A percentile compares a stretch with the other conserved stretches of the same genome.
Evolutionary conservation across 1,140 invertebrate genomes (phyloP).

Genomic region (Metaphire vulgaris): DNA sequence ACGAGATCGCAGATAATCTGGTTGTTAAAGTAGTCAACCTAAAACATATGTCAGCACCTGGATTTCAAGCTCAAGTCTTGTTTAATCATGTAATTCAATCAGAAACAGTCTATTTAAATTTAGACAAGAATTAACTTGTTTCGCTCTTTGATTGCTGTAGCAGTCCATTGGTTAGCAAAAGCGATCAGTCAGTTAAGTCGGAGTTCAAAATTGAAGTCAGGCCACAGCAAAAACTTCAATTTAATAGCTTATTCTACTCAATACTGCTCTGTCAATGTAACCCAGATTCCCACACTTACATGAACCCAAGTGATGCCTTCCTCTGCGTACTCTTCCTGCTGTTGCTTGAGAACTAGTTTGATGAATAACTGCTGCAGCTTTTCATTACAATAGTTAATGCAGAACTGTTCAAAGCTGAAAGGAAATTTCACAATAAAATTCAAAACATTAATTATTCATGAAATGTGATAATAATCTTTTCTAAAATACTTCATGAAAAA

Average conservation of each 20-base stretch:
- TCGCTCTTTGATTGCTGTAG: neutral
- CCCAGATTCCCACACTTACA: no score
- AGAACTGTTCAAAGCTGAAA: constrained; percentile 83
- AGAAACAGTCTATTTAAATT: neutral
- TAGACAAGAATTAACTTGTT: neutral
- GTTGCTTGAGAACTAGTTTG: constrained; percentile 87
- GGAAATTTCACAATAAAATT: no score
- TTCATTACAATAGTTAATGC: constrained; percentile 96
- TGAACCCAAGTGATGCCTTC: constrained; percentile 85
- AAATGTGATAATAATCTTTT: no score
- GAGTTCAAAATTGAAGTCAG: no score
- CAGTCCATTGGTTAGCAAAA: neutral
- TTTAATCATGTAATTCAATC: neutral
- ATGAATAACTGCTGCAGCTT: constrained; percentile 94
- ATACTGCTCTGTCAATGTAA: constrained; percentile 10
- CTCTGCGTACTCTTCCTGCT: constrained; percentile 86
- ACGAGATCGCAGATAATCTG: constrained; percentile 80
- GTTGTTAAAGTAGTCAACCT: constrained; percentile 78
- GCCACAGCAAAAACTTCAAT: no score
- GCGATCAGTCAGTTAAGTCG: no score
- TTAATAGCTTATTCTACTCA: no score
- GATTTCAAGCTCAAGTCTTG: neutral
- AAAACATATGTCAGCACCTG: constrained; percentile 17
- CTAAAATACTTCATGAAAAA: no score
- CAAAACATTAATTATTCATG: no score